Conservation (phyloP, 2,113 vertebrate species). For the Anguilla japonica region DNA sequence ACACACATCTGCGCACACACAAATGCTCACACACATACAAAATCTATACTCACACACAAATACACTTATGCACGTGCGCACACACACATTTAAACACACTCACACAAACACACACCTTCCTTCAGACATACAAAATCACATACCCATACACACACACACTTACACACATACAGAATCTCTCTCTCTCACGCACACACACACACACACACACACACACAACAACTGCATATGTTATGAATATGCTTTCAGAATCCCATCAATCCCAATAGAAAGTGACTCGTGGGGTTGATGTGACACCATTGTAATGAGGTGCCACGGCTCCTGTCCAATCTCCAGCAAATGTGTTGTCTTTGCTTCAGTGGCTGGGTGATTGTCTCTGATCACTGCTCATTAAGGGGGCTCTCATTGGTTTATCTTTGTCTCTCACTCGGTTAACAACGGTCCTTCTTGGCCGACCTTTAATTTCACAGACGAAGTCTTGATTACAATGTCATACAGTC, state of each 20-base stretch:
- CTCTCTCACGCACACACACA: neutral
- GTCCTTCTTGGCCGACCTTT: neutral
- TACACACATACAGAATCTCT: neutral
- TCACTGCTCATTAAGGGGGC: neutral
- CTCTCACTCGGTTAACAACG: conserved; percentile 18
- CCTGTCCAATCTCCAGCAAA: neutral
- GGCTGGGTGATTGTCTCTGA: neutral
- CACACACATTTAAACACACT: too few species aligned
- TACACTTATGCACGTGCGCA: too few species aligned
- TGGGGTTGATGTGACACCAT: neutral
- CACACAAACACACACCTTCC: neutral
- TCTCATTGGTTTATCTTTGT: conserved; percentile 1
- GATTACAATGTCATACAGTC: neutral
- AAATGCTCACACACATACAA: too few species aligned
- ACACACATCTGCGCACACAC: neutral
- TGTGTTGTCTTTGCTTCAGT: neutral
- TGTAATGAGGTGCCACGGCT: neutral
- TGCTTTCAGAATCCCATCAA: neutral
- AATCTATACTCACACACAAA: too few species aligned
- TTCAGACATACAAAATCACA: neutral
- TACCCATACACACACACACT: neutral
- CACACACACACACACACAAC: neutral
- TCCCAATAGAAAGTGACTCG: neutral
- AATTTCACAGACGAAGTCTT: neutral
- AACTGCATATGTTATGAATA: neutral